Evolutionary conservation across 2,113 vertebrate genomes (phyloP).

Genomic region (Climacteris rufus): DNA sequence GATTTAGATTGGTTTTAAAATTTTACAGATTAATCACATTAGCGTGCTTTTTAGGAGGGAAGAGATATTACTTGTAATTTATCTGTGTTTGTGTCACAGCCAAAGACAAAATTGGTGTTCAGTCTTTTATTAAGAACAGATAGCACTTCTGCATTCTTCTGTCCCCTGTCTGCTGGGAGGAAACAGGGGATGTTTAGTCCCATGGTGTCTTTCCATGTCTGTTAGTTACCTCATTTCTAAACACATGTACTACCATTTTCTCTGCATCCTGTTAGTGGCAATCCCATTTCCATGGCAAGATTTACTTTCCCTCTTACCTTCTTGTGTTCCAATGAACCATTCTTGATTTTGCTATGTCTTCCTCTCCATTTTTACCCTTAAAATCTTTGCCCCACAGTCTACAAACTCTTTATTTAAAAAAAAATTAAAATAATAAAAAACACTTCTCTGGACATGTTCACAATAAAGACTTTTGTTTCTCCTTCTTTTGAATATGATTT

Average conservation of each 20-base stretch:
- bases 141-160: neutral
- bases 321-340: neutral
- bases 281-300: neutral
- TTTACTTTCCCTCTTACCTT: neutral
- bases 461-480: neutral
- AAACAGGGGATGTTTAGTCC: neutral
- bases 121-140: neutral
- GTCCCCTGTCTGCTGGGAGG: neutral
- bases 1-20: neutral
- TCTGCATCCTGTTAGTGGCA: neutral
- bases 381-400: neutral
- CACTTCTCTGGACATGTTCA: neutral
- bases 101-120: neutral
- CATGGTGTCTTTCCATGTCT: neutral
- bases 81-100: neutral
- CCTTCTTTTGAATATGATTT: neutral
- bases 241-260: neutral
- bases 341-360: neutral
- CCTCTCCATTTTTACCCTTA: neutral
- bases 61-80: neutral
- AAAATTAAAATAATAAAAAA: accelerated
- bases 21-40: neutral
- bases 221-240: neutral
- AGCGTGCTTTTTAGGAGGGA: neutral
- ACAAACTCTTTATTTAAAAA: neutral